Percentiles rank a stretch among this genome's conserved stretches.
These are phyloP conservation scores for Nomada hirtipes DNA, from an alignment of 2,888 invertebrate species.

Conservation along the genomic window DNA sequence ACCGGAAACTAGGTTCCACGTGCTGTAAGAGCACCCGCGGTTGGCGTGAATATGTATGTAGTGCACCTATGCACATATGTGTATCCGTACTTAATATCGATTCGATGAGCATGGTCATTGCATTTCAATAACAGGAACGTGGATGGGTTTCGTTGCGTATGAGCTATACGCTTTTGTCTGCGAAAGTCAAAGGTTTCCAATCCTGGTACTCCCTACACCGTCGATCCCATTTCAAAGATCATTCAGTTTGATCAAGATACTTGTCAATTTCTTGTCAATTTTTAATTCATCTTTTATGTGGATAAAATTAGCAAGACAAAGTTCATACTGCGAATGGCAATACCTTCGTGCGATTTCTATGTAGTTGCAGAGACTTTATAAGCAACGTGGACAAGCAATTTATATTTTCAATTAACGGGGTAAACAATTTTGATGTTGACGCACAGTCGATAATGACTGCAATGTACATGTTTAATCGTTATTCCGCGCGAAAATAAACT, in stretches of 20 bases:
- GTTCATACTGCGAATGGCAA: neutral
- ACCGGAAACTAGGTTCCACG: conserved; percentile 76
- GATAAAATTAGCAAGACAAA: too few species aligned
- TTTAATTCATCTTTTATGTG: too few species aligned
- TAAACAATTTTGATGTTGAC: conserved; percentile 31
- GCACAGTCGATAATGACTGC: conserved; percentile 23
- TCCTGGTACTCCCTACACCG: conserved; percentile 34
- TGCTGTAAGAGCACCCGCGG: conserved; percentile 67
- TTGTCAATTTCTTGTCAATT: neutral
- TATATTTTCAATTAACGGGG: conserved; percentile 27
- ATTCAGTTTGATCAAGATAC: neutral
- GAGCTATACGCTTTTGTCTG: conserved; percentile 51
- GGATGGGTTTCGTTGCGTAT: conserved; percentile 56
- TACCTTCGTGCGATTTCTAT: neutral
- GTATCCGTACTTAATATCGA: conserved; percentile 75
- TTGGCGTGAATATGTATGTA: conserved; percentile 64
- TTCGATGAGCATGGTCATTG: conserved; percentile 78
- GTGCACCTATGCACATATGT: conserved; percentile 56
- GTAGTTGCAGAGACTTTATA: neutral
- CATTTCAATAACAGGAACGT: conserved; percentile 79
- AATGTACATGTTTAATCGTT: conserved; percentile 28
- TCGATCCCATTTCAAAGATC: conserved; percentile 19
- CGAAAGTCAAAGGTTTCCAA: conserved; percentile 42
- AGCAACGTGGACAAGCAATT: neutral
- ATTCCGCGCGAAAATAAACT: conserved; percentile 45